Percentiles rank a stretch among this genome's conserved stretches.
Evolutionary conservation across 2,797 vertebrate species (phyloP).

Genomic region (Decapterus maruadsi): DNA sequence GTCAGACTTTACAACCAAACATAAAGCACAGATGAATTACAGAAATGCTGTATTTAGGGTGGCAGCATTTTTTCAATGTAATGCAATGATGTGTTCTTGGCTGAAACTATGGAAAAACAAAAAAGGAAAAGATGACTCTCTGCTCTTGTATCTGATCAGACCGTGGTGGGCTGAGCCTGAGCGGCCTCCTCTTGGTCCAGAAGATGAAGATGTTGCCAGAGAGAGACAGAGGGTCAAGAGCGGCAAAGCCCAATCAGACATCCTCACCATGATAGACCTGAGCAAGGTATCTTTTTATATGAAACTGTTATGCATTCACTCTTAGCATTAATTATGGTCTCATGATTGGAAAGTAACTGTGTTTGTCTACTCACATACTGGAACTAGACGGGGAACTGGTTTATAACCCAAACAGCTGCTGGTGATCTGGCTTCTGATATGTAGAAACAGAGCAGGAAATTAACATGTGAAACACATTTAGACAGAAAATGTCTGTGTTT

Average conservation of each 20-base stretch:
- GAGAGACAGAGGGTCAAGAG: conserved; percentile 87
- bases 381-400: no score
- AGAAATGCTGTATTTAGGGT: background rate
- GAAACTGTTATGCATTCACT: no score
- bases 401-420: no score
- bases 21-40: background rate
- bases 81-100: background rate
- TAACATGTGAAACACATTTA: no score
- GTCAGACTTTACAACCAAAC: background rate
- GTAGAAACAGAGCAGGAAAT: no score
- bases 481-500: no score
- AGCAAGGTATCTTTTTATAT: conserved; percentile 87
- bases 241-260: conserved; percentile 76
- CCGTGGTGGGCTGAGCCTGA: conserved; percentile 73
- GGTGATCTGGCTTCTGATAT: no score
- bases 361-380: no score
- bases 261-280: conserved; percentile 89
- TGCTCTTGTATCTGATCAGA: conserved; percentile 66
- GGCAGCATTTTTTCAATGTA: background rate
- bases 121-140: background rate
- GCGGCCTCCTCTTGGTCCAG: conserved; percentile 83
- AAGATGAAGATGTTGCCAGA: conserved; percentile 90
- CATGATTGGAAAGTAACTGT: no score
- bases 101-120: background rate
- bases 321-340: no score